These are phyloP conservation scores for Cosmia trapezina DNA, from an alignment of 2,888 invertebrate genomes.

Conservation along the genomic window DNA sequence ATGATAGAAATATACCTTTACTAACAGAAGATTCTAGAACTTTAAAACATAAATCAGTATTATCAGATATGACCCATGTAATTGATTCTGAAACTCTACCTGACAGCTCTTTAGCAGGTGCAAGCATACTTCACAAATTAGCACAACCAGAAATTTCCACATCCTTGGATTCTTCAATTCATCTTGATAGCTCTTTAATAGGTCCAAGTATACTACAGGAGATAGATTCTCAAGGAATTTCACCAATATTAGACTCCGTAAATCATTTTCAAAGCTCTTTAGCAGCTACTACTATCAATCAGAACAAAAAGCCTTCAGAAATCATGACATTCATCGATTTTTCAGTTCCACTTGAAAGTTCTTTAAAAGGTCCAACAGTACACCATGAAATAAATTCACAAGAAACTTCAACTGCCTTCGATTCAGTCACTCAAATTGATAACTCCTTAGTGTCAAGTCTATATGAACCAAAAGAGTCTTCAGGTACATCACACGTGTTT, in stretches of 20 bases:
- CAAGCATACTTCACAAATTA: neutral
- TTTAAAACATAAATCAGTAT: neutral
- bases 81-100: neutral
- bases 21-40: neutral
- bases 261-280: neutral
- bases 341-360: slow-evolving; percentile 5
- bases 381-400: neutral
- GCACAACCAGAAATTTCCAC: neutral
- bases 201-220: slow-evolving; percentile 2
- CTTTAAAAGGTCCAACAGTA: neutral
- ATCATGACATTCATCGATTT: neutral
- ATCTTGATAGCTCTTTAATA: slow-evolving; percentile 24
- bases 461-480: neutral
- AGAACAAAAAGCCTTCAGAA: neutral
- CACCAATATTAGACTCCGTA: neutral
- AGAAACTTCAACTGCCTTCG: neutral
- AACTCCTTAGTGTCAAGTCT: slow-evolving; percentile 7
- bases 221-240: neutral
- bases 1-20: neutral
- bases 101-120: slow-evolving; percentile 1
- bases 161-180: neutral
- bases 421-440: neutral
- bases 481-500: neutral
- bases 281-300: neutral
- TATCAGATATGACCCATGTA: neutral